Evolutionary conservation across 2,113 vertebrate genomes (phyloP).

Genomic region (Dendrocopos noguchii): DNA sequence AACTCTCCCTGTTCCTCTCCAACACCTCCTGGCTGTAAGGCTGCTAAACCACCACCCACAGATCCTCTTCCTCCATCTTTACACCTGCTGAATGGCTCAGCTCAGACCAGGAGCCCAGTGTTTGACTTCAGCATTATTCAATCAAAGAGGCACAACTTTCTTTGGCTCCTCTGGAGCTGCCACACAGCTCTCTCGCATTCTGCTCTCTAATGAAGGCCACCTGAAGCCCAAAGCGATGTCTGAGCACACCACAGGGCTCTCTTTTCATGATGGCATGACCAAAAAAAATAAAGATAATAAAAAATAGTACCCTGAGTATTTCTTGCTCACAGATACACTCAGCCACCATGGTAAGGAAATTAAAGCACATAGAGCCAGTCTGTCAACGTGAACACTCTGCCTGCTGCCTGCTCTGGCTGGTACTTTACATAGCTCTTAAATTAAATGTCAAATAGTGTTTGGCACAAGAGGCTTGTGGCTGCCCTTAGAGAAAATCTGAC

Average conservation of each 20-base stretch:
- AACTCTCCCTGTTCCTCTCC: neutral
- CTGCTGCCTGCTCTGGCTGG: slow-evolving; percentile 40
- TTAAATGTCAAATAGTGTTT: slow-evolving; percentile 66
- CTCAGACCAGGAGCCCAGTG: neutral
- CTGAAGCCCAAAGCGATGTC: neutral
- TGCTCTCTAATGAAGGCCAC: slow-evolving; percentile 43
- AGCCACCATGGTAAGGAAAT: slow-evolving; percentile 22
- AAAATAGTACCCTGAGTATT: neutral
- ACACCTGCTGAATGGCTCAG: neutral
- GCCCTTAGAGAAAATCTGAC: slow-evolving; percentile 70
- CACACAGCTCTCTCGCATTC: neutral
- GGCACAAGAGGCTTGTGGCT: slow-evolving; percentile 46
- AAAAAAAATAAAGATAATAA: neutral
- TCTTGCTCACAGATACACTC: slow-evolving; percentile 45
- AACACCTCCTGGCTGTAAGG: neutral
- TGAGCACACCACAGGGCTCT: slow-evolving; percentile 26
- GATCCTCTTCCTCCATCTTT: slow-evolving; percentile 18
- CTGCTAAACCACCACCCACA: neutral
- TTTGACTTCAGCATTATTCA: neutral
- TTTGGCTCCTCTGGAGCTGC: neutral
- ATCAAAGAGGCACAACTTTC: neutral
- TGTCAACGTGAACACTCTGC: slow-evolving; percentile 32
- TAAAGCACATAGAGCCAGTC: slow-evolving; percentile 50
- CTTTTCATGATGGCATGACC: slow-evolving; percentile 14
- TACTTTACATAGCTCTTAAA: slow-evolving; percentile 56